Evolutionary conservation across 2,797 vertebrate species (phyloP).

Genomic region (Liparis tanakae): DNA sequence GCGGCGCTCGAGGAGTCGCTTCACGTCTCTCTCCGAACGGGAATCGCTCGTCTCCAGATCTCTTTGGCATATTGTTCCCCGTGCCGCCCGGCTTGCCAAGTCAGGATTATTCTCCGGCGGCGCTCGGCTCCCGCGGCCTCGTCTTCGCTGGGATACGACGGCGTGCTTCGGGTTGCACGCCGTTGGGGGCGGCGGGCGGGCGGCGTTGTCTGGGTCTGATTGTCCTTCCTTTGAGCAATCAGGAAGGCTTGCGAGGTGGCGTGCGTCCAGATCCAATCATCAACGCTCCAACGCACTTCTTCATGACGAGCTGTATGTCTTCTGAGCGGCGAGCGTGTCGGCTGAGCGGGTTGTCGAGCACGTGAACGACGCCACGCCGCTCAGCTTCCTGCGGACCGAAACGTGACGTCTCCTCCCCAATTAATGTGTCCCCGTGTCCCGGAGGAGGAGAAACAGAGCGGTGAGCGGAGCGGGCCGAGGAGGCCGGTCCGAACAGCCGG

Average conservation of each 20-base stretch:
- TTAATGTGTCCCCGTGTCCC: constrained; percentile 36
- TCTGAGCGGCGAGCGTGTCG: constrained; percentile 10
- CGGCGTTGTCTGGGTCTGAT: constrained; percentile 63
- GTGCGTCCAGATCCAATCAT: constrained; percentile 57
- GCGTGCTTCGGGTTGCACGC: constrained; percentile 46
- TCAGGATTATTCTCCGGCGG: constrained; percentile 64
- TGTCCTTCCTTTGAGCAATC: constrained; percentile 73
- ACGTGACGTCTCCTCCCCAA: constrained; percentile 48
- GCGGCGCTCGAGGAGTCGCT: no score
- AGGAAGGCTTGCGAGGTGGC: constrained; percentile 49
- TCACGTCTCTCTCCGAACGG: constrained; percentile 51
- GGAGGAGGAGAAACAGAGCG: constrained; percentile 35
- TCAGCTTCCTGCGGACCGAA: no score
- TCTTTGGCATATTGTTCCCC: constrained; percentile 52
- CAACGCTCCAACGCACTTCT: constrained; percentile 39
- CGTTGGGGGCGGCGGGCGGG: constrained; percentile 6
- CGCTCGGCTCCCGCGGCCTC: constrained; percentile 49
- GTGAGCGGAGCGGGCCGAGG: constrained; percentile 21
- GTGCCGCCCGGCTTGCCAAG: constrained; percentile 56
- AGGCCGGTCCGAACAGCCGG: constrained; percentile 59
- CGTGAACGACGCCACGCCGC: no score
- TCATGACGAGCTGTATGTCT: constrained; percentile 15
- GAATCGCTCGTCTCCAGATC: constrained; percentile 60
- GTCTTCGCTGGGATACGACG: constrained; percentile 46
- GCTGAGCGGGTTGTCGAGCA: constrained; percentile 20